Conservation (phyloP, 1,140 invertebrate species). For the Drosophila subpulchrella region DNA sequence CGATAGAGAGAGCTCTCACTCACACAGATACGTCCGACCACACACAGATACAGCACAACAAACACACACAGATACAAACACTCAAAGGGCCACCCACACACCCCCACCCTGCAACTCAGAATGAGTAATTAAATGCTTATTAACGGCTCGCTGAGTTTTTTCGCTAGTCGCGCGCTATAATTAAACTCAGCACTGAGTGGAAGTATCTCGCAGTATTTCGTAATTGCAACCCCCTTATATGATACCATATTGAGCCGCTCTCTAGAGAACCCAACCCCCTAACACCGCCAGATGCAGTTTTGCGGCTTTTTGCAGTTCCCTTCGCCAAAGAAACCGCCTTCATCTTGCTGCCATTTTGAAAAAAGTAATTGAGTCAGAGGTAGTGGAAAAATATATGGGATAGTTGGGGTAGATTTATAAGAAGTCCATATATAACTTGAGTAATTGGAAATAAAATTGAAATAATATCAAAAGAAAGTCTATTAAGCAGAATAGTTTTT, state of each 20-base stretch:
- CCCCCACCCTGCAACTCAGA: conserved; percentile 41
- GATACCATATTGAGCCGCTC: conserved; percentile 15
- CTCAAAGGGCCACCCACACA: conserved; percentile 8
- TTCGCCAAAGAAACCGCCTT: conserved; percentile 26
- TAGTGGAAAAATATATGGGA: background rate
- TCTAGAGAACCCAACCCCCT: conserved; percentile 12
- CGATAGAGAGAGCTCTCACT: conserved; percentile 36
- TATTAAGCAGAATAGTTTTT: no score
- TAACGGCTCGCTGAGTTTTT: conserved; percentile 79
- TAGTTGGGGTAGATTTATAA: background rate
- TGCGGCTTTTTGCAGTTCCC: conserved; percentile 40
- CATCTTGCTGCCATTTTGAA: conserved; percentile 70
- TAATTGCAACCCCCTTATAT: conserved; percentile 40
- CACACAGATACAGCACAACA: background rate
- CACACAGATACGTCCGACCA: conserved; percentile 6
- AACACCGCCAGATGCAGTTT: conserved; percentile 31
- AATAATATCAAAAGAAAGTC: no score
- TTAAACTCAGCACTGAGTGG: conserved; percentile 72
- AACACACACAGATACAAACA: conserved; percentile 11
- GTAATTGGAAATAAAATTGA: background rate
- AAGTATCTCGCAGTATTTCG: conserved; percentile 20
- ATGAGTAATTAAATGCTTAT: conserved; percentile 83
- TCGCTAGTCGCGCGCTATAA: conserved; percentile 76
- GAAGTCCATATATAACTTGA: no score
- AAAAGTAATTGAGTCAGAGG: conserved; percentile 55